Evolutionary conservation across 2,113 vertebrate species (phyloP).

Genomic region (Pteronura brasiliensis): DNA sequence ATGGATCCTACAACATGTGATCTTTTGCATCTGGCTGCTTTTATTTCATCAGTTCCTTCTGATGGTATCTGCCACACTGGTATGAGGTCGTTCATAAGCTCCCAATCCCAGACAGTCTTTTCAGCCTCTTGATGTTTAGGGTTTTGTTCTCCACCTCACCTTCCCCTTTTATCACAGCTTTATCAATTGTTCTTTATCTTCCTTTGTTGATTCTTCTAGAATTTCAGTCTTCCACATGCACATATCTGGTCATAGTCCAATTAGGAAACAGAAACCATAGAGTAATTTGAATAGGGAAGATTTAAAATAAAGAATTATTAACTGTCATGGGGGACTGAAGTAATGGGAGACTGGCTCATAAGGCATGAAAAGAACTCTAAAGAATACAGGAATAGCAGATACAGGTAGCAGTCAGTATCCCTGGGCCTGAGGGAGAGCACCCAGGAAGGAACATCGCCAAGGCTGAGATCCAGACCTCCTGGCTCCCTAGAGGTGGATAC

Average conservation of each 20-base stretch:
- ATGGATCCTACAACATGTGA: not conserved
- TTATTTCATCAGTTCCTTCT: constrained; percentile 88
- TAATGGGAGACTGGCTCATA: not conserved
- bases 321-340: not conserved
- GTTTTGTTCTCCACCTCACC: constrained; percentile 84
- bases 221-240: constrained; percentile 85
- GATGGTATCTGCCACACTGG: constrained; percentile 93
- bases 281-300: not conserved
- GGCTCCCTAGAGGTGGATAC: not conserved
- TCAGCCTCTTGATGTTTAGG: constrained; percentile 94
- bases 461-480: not conserved
- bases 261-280: not conserved
- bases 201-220: constrained; percentile 86
- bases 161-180: constrained; percentile 88
- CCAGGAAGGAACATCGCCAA: not conserved
- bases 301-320: not conserved
- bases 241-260: not conserved
- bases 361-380: not conserved
- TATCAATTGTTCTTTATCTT: constrained; percentile 83
- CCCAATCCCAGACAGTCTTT: constrained; percentile 94
- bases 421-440: not conserved
- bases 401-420: not conserved
- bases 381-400: not conserved
- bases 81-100: constrained; percentile 94
- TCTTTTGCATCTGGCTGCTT: constrained; percentile 1